Conservation (phyloP, 1,140 invertebrate genomes). For the Plectrocnemia conspersa region DNA sequence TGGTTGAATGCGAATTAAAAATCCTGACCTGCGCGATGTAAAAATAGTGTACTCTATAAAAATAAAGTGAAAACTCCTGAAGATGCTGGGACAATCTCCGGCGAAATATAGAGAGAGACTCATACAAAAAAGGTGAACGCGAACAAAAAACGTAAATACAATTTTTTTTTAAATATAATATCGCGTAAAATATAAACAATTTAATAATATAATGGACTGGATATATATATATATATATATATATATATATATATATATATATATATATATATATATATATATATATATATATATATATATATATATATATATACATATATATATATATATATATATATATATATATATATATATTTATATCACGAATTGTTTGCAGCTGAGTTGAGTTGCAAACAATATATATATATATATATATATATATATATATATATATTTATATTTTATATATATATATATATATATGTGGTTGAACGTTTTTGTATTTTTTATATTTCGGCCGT, state of each 20-base stretch:
- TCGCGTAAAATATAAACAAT: background rate
- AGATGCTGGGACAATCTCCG: too few species aligned
- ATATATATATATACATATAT: background rate
- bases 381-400: too few species aligned
- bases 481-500: too few species aligned
- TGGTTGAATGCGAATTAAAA: too few species aligned
- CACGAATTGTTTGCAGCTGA: too few species aligned
- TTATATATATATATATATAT: background rate
- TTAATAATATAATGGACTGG: background rate
- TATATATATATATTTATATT: background rate
- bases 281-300: background rate
- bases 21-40: too few species aligned
- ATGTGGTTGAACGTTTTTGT: constrained; percentile 33
- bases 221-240: constrained; percentile 4
- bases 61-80: too few species aligned
- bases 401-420: background rate
- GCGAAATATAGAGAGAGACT: too few species aligned
- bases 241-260: constrained; percentile 2
- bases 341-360: background rate
- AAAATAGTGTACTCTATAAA: too few species aligned
- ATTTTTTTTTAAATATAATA: too few species aligned
- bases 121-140: too few species aligned
- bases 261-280: background rate
- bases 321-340: background rate
- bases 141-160: too few species aligned